These are phyloP conservation scores for Hipposideros larvatus DNA, from an alignment of 2,797 vertebrate genomes.

Conservation along the genomic window DNA sequence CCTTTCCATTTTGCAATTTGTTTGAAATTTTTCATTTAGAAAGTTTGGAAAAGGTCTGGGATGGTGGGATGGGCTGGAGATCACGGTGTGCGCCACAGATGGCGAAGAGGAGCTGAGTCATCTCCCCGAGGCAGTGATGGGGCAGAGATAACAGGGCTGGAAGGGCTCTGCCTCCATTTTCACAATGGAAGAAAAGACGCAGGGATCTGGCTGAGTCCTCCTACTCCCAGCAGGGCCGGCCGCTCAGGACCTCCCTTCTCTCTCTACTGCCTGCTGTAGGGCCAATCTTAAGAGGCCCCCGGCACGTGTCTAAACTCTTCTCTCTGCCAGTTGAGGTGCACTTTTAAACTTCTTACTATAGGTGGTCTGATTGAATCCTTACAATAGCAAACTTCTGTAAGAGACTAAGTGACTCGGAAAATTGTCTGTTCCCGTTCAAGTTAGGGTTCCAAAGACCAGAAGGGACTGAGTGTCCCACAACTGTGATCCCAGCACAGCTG, in stretches of 20 bases:
- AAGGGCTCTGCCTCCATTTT: background rate
- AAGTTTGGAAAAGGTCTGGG: background rate
- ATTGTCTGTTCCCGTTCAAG: background rate
- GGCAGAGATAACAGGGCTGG: background rate
- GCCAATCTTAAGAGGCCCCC: background rate
- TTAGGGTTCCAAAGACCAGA: background rate
- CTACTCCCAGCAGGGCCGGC: fast-evolving
- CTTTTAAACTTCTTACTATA: background rate
- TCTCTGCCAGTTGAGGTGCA: background rate
- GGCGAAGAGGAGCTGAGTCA: too few species aligned
- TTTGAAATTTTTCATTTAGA: background rate
- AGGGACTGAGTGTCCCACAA: background rate
- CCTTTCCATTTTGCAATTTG: background rate
- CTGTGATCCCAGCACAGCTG: fast-evolving
- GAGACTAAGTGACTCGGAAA: too few species aligned
- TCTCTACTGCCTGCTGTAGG: fast-evolving
- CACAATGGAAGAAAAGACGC: fast-evolving
- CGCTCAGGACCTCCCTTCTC: background rate
- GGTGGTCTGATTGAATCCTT: background rate
- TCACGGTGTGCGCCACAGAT: fast-evolving
- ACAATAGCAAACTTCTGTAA: too few species aligned
- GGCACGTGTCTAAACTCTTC: background rate
- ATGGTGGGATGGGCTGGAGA: background rate
- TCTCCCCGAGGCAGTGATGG: fast-evolving
- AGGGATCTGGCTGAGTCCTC: background rate